These are phyloP conservation scores for Pammene fasciana DNA, from an alignment of 2,888 invertebrate species.

Conservation along the genomic window DNA sequence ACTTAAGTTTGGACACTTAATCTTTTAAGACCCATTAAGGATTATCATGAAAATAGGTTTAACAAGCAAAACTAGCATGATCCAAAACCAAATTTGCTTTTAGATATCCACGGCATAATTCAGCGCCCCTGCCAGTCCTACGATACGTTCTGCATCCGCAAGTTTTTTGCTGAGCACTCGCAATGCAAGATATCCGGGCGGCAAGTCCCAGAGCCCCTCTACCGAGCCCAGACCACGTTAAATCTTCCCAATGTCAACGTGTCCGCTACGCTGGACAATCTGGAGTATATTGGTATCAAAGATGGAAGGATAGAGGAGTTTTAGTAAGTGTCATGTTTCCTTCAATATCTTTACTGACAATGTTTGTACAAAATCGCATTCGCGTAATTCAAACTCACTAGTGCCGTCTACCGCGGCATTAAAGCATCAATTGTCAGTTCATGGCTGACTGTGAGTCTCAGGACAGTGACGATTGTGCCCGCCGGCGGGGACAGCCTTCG, in stretches of 20 bases:
- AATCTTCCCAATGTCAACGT: slow-evolving; percentile 47
- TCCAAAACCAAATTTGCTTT: not conserved
- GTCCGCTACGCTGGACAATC: slow-evolving; percentile 42
- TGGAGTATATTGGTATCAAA: slow-evolving; percentile 46
- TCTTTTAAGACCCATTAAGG: too few relatives aligned
- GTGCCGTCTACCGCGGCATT: too few relatives aligned
- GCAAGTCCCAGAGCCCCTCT: slow-evolving; percentile 46
- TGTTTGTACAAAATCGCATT: too few relatives aligned
- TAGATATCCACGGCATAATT: slow-evolving; percentile 27
- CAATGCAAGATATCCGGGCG: slow-evolving; percentile 41
- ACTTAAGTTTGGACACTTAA: too few relatives aligned
- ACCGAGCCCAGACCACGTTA: slow-evolving; percentile 38
- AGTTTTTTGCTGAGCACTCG: slow-evolving; percentile 42
- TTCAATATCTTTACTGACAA: too few relatives aligned
- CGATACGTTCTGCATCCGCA: slow-evolving; percentile 44
- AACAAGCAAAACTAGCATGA: too few relatives aligned
- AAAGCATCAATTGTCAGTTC: too few relatives aligned
- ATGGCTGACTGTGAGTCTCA: too few relatives aligned
- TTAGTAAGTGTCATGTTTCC: slow-evolving; percentile 49
- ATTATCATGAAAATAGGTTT: too few relatives aligned
- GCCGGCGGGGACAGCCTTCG: too few relatives aligned
- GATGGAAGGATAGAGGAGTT: slow-evolving; percentile 54
- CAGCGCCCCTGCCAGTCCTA: slow-evolving; percentile 41
- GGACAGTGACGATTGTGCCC: too few relatives aligned
- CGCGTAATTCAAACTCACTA: too few relatives aligned